Conservation (phyloP, 2,888 invertebrate species). For the Pachymerium ferrugineum region DNA sequence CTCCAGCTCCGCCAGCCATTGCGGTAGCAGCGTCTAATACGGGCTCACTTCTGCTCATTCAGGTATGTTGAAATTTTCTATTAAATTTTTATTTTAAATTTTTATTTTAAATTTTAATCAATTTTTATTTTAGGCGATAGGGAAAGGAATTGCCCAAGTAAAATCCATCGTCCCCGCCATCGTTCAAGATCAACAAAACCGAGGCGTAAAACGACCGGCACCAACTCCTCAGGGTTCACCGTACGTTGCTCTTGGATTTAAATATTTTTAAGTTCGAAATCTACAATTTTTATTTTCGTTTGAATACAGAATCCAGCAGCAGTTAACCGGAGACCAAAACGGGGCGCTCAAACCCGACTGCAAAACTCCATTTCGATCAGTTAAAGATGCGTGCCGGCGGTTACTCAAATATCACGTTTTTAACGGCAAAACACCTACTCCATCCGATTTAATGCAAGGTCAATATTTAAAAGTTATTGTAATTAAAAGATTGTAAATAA, state of each 20-base stretch:
- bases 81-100: background rate
- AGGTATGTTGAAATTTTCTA: background rate
- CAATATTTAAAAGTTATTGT: too few relatives aligned
- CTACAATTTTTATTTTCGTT: too few relatives aligned
- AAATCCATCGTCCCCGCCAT: slow-evolving; percentile 29
- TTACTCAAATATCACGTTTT: slow-evolving; percentile 71
- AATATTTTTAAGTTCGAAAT: background rate
- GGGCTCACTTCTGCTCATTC: slow-evolving; percentile 23
- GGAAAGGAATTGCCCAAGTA: slow-evolving; percentile 30
- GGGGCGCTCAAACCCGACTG: slow-evolving; percentile 68
- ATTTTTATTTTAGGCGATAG: slow-evolving; percentile 16
- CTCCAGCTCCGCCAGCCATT: slow-evolving; percentile 40
- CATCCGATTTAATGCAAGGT: slow-evolving; percentile 55
- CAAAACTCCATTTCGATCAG: slow-evolving; percentile 58
- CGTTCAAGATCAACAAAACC: slow-evolving; percentile 29
- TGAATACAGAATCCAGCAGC: slow-evolving; percentile 62
- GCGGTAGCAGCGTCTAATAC: slow-evolving; percentile 42
- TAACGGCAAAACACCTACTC: slow-evolving; percentile 58
- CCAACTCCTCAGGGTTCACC: slow-evolving; percentile 42
- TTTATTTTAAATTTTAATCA: background rate
- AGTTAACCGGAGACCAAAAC: slow-evolving; percentile 67
- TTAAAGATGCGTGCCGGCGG: slow-evolving; percentile 66
- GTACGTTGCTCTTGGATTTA: slow-evolving; percentile 35
- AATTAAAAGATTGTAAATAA: too few relatives aligned
- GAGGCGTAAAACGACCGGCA: slow-evolving; percentile 47